phyloP scores from a whole-genome alignment of 2,797 vertebrate genomes.

The Falco rusticolus region DNA sequence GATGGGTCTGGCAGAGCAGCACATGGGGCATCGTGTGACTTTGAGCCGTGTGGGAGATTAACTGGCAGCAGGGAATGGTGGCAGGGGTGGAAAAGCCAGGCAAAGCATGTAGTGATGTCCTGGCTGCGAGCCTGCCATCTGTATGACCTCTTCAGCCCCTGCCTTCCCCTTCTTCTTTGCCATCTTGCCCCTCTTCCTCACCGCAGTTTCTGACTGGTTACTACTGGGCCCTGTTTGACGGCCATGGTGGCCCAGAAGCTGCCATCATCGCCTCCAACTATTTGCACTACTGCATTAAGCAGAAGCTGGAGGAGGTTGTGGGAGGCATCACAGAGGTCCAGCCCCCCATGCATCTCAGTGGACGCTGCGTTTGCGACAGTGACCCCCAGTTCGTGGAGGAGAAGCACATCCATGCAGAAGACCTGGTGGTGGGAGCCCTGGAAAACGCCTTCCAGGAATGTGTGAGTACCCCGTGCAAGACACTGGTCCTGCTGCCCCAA shows the following conservation, averaged over 20 bases:
- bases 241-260: constrained; percentile 77
- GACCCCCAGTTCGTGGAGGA: constrained; percentile 79
- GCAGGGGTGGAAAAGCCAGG: background rate
- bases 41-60: background rate
- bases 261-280: constrained; percentile 80
- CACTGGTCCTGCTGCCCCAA: background rate
- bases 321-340: constrained; percentile 58
- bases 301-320: constrained; percentile 76
- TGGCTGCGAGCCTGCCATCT: background rate
- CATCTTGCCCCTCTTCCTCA: background rate
- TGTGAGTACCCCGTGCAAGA: constrained; percentile 58
- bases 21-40: accelerated
- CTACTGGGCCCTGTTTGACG: constrained; percentile 83
- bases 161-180: background rate
- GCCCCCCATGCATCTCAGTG: constrained; percentile 77
- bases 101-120: background rate
- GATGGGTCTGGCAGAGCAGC: background rate
- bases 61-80: background rate
- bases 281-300: constrained; percentile 79
- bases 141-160: background rate
- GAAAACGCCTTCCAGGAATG: constrained; percentile 81
- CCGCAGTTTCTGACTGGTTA: constrained; percentile 73
- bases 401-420: constrained; percentile 71
- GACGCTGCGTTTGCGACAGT: constrained; percentile 68
- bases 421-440: constrained; percentile 79